These are phyloP conservation scores for Crambe crambe DNA, from an alignment of 37 sponge, comb jelly and placozoan genomes.

Conservation along the genomic window DNA sequence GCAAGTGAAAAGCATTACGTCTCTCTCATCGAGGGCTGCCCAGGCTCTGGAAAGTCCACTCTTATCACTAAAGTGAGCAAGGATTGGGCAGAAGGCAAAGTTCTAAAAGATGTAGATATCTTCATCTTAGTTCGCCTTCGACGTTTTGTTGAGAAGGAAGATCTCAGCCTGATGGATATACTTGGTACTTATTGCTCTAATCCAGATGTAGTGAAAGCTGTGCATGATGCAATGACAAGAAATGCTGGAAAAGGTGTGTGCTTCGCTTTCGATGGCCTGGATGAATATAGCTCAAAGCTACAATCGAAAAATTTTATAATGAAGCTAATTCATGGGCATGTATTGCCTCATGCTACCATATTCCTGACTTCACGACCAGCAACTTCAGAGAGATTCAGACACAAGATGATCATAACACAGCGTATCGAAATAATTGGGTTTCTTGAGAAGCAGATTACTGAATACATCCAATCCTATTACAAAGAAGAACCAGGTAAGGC, in stretches of 20 bases:
- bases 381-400: conserved; percentile 2
- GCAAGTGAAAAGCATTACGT: neutral
- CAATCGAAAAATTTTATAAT: neutral
- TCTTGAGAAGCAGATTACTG: conserved; percentile 28
- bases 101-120: conserved; percentile 3
- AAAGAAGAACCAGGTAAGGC: conserved; percentile 14
- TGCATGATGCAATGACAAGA: conserved; percentile 1
- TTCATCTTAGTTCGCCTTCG: conserved; percentile 36
- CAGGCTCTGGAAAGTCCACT: conserved; percentile 42
- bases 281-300: conserved; percentile 36
- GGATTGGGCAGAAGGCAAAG: conserved; percentile 41
- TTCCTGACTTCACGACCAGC: conserved; percentile 47
- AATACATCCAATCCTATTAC: conserved; percentile 34
- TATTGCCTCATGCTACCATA: conserved; percentile 34
- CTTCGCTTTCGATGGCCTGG: conserved; percentile 56
- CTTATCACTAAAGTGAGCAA: conserved; percentile 40
- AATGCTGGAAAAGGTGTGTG: conserved; percentile 36
- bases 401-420: neutral
- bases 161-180: conserved; percentile 16
- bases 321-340: conserved; percentile 14
- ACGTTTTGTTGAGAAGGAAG: conserved; percentile 12
- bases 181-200: conserved; percentile 6
- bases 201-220: neutral
- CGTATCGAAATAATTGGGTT: conserved; percentile 56
- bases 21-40: conserved; percentile 35